These are phyloP conservation scores for Centrocercus urophasianus DNA, from an alignment of 2,113 vertebrate genomes.

Conservation along the genomic window DNA sequence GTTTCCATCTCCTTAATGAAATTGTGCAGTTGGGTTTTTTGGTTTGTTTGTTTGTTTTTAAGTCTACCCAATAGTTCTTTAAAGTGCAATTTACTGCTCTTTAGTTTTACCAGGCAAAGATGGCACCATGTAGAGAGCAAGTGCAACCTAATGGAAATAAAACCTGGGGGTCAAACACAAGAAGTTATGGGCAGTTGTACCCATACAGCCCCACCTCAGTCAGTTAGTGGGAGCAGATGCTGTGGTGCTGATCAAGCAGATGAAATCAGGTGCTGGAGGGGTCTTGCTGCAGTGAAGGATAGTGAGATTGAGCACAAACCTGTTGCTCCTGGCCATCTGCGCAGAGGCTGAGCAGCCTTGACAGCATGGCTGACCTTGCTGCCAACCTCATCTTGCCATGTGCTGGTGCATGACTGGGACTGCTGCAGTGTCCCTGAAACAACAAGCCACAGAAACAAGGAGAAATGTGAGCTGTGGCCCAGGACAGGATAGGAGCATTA, in stretches of 20 bases:
- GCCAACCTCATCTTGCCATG: rapidly evolving
- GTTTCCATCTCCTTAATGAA: background rate
- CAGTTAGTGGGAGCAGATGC: background rate
- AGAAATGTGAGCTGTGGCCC: background rate
- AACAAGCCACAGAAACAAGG: background rate
- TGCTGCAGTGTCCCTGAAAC: background rate
- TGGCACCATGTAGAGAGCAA: background rate
- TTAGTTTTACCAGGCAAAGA: background rate
- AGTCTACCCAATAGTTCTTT: background rate
- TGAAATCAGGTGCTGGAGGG: background rate
- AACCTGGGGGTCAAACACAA: background rate
- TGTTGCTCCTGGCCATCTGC: background rate
- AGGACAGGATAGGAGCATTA: background rate
- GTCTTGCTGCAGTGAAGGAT: no score
- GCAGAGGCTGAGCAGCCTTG: background rate
- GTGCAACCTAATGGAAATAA: background rate
- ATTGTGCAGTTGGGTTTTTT: background rate
- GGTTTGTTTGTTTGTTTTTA: background rate
- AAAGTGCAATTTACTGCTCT: background rate
- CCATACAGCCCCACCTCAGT: background rate
- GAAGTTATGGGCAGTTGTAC: background rate
- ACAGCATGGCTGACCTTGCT: background rate
- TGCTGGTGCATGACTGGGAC: background rate
- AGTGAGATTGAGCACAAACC: background rate
- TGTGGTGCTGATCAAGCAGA: background rate